Evolutionary conservation across 2,797 vertebrate genomes (phyloP), one percentile per base, ranked within the genome.

Genomic region (Trichosurus vulpecula): DNA sequence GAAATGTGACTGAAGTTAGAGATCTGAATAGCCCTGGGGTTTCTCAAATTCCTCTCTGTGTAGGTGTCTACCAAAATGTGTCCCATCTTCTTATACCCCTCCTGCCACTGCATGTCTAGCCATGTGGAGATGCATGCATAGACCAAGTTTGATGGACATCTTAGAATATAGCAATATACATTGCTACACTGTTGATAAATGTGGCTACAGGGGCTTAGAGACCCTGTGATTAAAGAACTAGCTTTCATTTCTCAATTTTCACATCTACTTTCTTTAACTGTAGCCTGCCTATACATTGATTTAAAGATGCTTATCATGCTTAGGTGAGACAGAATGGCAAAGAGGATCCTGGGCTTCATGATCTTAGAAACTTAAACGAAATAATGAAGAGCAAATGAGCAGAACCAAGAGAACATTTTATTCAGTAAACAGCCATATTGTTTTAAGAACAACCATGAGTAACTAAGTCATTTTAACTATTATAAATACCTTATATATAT

Each of bases 231-330:
- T 74, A 74, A 74, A 35, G 35, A n/a, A n/a, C 4, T 74, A 74
- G 6, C 66, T 61, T 41, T 22, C 13, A 66, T 19, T 74, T 41
- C n/a, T 41, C 66, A 16, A 4, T 41, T 74, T 74, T n/a, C 35
- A 41, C 29, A 61, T 56, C 56, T 52, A 54, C 9, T 19, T 93
- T 41, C 19, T 10, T 53, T 89, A 81, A 95, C 29, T 91, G 55
- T 52, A 95, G 16, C 16, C 53, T 2, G 90, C 6, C 54, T 25
- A 0, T 14, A 3, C 12, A 25, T 54, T 91, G 16, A 91, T 27
- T 61, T 91, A 87, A 93, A n/a, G 31, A 91, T 94, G 66, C 89
- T 90, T 74, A 91, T 51, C 35, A 35, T 41, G 90, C 35, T 92
- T 22, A 35, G 54, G 95, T 94, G 94, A 74, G 61, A 90, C 0